Evolutionary conservation across 92 coral and sea anemone genomes (phyloP).

Genomic region (Scolanthus callimorphus): DNA sequence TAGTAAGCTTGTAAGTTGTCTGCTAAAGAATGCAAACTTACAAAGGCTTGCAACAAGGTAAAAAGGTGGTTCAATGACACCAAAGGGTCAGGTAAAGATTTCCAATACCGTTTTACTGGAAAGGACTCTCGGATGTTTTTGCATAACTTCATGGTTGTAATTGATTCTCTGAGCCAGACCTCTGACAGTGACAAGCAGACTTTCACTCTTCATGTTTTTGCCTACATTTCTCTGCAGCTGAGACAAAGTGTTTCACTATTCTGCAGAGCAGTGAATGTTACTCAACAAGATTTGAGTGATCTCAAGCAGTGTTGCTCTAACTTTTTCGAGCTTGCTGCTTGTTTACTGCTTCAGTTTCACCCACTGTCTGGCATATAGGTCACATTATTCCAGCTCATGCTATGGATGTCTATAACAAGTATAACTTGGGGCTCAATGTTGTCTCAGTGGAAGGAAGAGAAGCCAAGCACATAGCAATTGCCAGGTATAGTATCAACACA

Average conservation of each 20-base stretch:
- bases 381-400: slow-evolving; percentile 37
- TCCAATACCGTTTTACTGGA: slow-evolving; percentile 43
- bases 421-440: slow-evolving; percentile 36
- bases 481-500: slow-evolving; percentile 33
- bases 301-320: slow-evolving; percentile 56
- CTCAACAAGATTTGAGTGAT: slow-evolving; percentile 22
- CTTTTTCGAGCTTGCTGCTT: slow-evolving; percentile 48
- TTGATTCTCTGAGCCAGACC: slow-evolving; percentile 27
- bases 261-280: slow-evolving; percentile 58
- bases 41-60: slow-evolving; percentile 49
- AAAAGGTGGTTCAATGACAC: slow-evolving; percentile 51
- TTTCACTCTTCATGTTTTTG: slow-evolving; percentile 55
- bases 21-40: slow-evolving; percentile 41
- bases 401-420: slow-evolving; percentile 28
- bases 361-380: slow-evolving; percentile 43
- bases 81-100: slow-evolving; percentile 29
- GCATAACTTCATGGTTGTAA: slow-evolving; percentile 31
- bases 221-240: slow-evolving; percentile 60
- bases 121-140: slow-evolving; percentile 45
- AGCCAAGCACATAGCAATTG: slow-evolving; percentile 35
- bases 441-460: slow-evolving; percentile 51
- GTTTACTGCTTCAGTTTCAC: slow-evolving; percentile 46
- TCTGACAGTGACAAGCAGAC: slow-evolving; percentile 55
- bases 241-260: slow-evolving; percentile 60
- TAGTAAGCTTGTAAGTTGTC: slow-evolving; percentile 53